A percentile compares a stretch with the other conserved stretches of the same genome.
These are phyloP conservation scores for Chrysochloris asiatica DNA, from an alignment of 2,113 vertebrate species.

Conservation along the genomic window DNA sequence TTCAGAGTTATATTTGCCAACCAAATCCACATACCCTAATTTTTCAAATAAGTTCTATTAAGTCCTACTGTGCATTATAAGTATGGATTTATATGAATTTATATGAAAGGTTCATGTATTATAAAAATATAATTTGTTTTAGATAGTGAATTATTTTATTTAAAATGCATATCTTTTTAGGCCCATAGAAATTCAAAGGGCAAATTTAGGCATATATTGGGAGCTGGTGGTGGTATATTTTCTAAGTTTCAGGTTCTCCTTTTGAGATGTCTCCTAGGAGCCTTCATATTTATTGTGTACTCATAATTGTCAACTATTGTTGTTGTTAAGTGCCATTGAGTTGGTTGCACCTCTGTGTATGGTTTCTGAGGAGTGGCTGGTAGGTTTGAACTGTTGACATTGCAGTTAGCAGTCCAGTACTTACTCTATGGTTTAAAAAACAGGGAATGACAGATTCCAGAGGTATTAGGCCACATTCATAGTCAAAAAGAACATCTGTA, in stretches of 20 bases:
- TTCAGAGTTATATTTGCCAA: too few relatives aligned
- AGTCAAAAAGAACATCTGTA: too few relatives aligned
- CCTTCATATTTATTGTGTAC: neutral
- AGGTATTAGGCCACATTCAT: too few relatives aligned
- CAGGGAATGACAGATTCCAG: too few relatives aligned
- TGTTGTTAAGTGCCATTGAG: too few relatives aligned
- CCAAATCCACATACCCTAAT: too few relatives aligned
- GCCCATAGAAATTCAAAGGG: conserved; percentile 1
- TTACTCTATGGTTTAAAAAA: too few relatives aligned
- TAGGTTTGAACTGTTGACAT: too few relatives aligned
- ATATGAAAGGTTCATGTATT: neutral
- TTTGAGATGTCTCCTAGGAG: neutral
- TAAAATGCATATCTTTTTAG: neutral
- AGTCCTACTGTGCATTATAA: neutral
- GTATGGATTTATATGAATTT: neutral
- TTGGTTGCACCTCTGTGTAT: too few relatives aligned
- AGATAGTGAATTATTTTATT: neutral
- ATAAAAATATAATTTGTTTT: neutral
- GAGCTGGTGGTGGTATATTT: neutral
- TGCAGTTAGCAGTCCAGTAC: too few relatives aligned
- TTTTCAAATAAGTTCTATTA: too few relatives aligned
- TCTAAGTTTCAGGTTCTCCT: neutral
- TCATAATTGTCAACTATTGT: neutral
- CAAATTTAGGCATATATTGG: neutral
- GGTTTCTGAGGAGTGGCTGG: too few relatives aligned